A percentile compares a stretch with the other conserved stretches of the same genome.
phyloP scores from a whole-genome alignment of 2,797 vertebrate genomes.

The Clarias platycephalus region DNA sequence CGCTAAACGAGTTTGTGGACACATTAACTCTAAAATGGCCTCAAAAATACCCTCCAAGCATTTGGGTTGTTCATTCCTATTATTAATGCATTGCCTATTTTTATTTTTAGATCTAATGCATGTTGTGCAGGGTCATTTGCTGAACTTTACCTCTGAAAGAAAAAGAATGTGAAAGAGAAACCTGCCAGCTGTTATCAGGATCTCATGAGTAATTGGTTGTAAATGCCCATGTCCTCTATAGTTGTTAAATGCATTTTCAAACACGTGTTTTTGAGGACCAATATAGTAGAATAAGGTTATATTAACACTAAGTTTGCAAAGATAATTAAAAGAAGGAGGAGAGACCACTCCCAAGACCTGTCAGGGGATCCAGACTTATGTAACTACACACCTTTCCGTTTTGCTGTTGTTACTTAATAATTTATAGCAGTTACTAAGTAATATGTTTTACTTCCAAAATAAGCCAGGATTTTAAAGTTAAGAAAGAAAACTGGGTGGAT shows the following conservation, averaged over 20 bases:
- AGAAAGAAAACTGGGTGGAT: background rate
- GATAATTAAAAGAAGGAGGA: background rate
- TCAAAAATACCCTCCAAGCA: conserved; percentile 10
- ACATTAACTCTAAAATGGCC: conserved; percentile 32
- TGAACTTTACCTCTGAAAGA: background rate
- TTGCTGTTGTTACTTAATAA: background rate
- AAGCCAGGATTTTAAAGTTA: background rate
- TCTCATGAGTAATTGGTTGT: background rate
- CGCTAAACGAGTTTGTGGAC: conserved; percentile 22
- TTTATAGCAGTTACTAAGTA: conserved; percentile 1
- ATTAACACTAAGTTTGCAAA: background rate
- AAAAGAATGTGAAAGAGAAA: background rate
- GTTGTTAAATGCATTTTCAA: background rate
- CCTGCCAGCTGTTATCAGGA: conserved; percentile 7
- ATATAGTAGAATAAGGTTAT: background rate
- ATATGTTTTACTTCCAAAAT: conserved; percentile 3
- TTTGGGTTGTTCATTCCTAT: conserved; percentile 14
- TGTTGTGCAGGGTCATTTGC: conserved; percentile 14
- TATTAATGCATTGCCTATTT: conserved; percentile 32
- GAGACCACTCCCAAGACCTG: background rate
- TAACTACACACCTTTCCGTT: background rate
- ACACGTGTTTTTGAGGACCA: background rate
- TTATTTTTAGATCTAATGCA: conserved; percentile 29
- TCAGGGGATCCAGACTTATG: background rate
- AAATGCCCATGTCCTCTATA: background rate